Percentiles rank a stretch among this genome's conserved stretches.
Evolutionary conservation across 2,797 vertebrate genomes (phyloP).

Genomic region (Cuculus canorus): DNA sequence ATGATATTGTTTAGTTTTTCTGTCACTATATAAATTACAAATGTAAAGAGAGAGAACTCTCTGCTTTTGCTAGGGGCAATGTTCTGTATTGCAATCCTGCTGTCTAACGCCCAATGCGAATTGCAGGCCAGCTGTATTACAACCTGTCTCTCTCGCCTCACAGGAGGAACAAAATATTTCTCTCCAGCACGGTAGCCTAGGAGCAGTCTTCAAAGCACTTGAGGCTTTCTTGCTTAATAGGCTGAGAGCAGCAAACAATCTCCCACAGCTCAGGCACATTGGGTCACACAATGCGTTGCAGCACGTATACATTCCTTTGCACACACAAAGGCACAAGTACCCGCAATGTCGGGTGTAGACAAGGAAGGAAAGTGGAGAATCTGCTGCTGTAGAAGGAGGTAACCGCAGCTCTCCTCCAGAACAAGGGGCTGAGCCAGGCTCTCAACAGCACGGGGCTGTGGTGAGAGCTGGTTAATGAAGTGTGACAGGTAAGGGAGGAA

Average conservation of each 20-base stretch:
- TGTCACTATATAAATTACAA: constrained; percentile 35
- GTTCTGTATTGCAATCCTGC: neutral
- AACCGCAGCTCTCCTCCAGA: neutral
- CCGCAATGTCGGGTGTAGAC: neutral
- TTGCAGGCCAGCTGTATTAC: neutral
- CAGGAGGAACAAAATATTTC: neutral
- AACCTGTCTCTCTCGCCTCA: neutral
- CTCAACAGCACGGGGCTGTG: neutral
- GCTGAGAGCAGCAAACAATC: neutral
- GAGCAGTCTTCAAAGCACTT: neutral
- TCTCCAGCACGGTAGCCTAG: fast-evolving
- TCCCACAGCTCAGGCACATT: neutral
- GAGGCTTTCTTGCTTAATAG: neutral
- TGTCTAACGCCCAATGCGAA: neutral
- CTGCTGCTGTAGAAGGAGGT: neutral
- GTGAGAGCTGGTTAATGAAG: constrained; percentile 23
- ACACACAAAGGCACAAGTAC: fast-evolving
- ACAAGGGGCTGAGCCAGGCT: neutral
- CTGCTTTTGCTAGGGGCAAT: constrained; percentile 14
- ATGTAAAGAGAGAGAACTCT: neutral
- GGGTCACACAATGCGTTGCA: fast-evolving
- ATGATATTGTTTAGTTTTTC: constrained; percentile 44
- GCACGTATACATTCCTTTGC: fast-evolving
- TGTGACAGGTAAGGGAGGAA: constrained; percentile 38
- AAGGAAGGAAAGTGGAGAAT: neutral